Evolutionary conservation across 2,888 invertebrate species (phyloP).

Genomic region (Drosophila koepferae): DNA sequence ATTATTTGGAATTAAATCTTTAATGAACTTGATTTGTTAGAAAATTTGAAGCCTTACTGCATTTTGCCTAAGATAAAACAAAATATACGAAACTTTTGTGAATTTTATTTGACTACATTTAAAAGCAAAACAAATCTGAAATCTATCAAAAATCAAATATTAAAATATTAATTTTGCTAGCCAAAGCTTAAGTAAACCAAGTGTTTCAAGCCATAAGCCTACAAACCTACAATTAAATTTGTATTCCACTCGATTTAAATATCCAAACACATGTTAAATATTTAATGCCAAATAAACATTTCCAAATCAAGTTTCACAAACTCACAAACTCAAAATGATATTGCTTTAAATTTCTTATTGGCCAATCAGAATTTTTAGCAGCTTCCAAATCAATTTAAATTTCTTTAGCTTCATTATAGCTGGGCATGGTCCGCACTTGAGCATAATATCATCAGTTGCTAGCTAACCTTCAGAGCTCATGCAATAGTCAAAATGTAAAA

Average conservation of each 20-base stretch:
- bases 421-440: not conserved
- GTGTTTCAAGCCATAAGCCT: not conserved
- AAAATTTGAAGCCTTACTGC: no score
- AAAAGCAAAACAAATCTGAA: not conserved
- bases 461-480: conserved; percentile 8
- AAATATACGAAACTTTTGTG: no score
- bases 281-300: not conserved
- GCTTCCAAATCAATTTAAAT: not conserved
- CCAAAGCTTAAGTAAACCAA: no score
- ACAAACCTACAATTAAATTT: not conserved
- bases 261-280: not conserved
- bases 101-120: not conserved
- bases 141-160: no score
- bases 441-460: not conserved
- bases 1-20: not conserved
- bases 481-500: conserved; percentile 24
- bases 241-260: not conserved
- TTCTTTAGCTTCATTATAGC: not conserved
- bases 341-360: not conserved
- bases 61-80: no score
- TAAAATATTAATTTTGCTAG: no score
- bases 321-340: not conserved
- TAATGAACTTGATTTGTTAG: not conserved
- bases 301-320: not conserved
- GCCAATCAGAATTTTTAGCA: not conserved